Base-by-base conservation (phyloP, 2,888 invertebrate genomes). In the Acleris literana region DNA sequence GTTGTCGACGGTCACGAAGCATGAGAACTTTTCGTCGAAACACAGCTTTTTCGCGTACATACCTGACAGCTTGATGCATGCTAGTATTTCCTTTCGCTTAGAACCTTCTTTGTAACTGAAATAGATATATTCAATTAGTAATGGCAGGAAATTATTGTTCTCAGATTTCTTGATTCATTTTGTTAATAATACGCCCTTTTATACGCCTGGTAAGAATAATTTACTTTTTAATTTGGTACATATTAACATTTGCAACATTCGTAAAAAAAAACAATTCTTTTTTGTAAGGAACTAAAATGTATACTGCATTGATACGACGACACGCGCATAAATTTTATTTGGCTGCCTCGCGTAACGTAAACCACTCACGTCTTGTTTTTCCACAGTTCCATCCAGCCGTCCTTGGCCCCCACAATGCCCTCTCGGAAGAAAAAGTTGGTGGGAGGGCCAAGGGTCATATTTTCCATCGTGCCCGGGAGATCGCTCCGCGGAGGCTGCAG, bases 1-100 rank as follows among this genome's bases (percentile, higher is more conserved):
- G 72, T 93, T 90, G 82, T 95, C 94, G 7, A 95, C 93, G 1
- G 94, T 94, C 20, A 94, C 93, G 77, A 95, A 94, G 59, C 93
- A 93, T 0, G 91, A 89, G 83, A 94, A 95, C 22, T 88, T 85
- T 0, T 89, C 88, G 76, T 93, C 90, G 71, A 86, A 83, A 62
- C 86, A 83, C 4, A 93, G 72, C 18, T 82, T 84, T 71, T 84
- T 87, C 0, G 93, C 92, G 73, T 83, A 83, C 74, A 89, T 87
- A 48, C 93, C 93, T 3, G 88, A 86, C 6, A 93, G 79, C 67
- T 93, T 93, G 74, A 93, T 87, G 77, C 93, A 93, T 0, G 92
- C 83, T 9, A 93, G 73, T 29, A 93, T 88, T 64, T 93, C 93
- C 70, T 88, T 88, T 20, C 81, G 78, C 68, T 87, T 87, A 1